Evolutionary conservation across 2,797 vertebrate species (phyloP).

Genomic region (Sebastes aleutianus): DNA sequence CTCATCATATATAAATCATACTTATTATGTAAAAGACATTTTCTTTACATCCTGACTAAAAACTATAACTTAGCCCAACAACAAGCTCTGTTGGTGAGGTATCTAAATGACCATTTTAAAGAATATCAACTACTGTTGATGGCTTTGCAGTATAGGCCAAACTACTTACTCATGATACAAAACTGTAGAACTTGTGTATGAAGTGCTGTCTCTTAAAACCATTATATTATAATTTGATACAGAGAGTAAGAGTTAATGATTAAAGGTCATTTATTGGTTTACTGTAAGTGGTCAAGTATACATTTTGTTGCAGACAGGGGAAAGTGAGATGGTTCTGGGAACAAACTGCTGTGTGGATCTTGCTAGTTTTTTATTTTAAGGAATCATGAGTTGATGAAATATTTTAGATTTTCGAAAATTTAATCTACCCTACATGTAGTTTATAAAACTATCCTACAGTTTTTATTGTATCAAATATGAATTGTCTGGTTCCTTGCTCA

Average conservation of each 20-base stretch:
- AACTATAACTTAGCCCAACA: not conserved
- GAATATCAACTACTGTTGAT: not conserved
- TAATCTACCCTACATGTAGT: not conserved
- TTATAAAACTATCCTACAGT: not conserved
- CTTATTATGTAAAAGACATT: not conserved
- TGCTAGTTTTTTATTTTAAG: not conserved
- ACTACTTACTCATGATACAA: not conserved
- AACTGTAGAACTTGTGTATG: not conserved
- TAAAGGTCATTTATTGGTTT: not conserved
- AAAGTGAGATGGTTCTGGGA: not conserved
- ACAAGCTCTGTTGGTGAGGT: not conserved
- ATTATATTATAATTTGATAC: not conserved
- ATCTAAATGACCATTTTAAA: not conserved
- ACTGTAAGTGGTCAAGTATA: not conserved
- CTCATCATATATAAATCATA: not conserved
- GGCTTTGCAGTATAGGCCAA: not conserved
- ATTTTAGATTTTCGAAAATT: not conserved
- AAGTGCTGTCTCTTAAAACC: not conserved
- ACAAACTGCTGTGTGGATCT: not conserved
- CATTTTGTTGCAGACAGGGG: not conserved
- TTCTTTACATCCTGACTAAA: not conserved
- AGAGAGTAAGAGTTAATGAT: not conserved
- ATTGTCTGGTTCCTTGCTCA: not conserved
- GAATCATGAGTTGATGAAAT: not conserved
- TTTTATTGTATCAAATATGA: conserved; percentile 11